phyloP scores from a whole-genome alignment of 2,888 invertebrate species.

The Antheraea assamensis region DNA sequence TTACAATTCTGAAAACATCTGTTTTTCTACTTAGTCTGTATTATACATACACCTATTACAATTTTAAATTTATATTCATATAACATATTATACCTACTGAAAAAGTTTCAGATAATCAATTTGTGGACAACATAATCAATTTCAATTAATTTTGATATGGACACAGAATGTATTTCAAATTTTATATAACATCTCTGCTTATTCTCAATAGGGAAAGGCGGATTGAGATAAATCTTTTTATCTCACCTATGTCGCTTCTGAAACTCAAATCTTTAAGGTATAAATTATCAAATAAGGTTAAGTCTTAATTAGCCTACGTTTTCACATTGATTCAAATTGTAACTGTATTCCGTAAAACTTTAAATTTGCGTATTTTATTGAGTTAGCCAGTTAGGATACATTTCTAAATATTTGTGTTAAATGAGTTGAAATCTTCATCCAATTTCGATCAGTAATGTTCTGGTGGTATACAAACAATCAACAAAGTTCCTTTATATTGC shows the following conservation, averaged over 20 bases:
- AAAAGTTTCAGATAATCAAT: neutral
- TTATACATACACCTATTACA: neutral
- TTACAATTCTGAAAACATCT: neutral
- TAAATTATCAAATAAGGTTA: too few species aligned
- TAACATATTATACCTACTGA: neutral
- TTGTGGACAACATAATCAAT: neutral
- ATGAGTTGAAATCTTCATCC: neutral
- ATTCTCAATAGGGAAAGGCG: neutral
- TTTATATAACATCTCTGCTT: neutral
- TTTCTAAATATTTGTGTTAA: neutral
- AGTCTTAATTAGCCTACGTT: too few species aligned
- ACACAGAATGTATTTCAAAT: neutral
- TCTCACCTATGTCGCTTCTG: neutral
- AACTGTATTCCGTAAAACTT: neutral
- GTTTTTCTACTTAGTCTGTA: neutral
- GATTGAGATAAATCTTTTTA: neutral
- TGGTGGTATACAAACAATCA: neutral
- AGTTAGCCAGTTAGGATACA: neutral
- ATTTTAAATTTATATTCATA: neutral
- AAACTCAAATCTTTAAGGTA: neutral
- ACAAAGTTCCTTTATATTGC: too few species aligned
- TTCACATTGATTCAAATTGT: neutral
- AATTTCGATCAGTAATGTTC: neutral
- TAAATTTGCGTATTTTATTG: too few species aligned
- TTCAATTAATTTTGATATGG: neutral